Base-by-base conservation (phyloP, 2,113 vertebrate genomes). In the Rissa tridactyla region DNA sequence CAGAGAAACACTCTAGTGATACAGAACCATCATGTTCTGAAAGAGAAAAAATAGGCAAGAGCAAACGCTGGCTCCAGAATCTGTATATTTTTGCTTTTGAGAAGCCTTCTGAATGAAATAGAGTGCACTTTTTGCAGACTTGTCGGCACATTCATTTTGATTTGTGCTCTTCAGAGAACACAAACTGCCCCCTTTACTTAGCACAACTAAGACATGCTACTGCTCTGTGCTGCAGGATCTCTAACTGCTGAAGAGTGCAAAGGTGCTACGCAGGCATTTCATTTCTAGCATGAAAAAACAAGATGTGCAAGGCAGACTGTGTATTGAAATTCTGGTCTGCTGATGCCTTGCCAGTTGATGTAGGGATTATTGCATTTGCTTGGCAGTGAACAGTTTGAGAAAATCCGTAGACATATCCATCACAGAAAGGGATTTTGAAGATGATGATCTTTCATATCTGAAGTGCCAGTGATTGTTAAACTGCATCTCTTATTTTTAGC, bases 401-500 rank as follows among this genome's bases (percentile, higher is more conserved):
- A 81, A 27, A 68, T 73, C 76, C 69, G 16, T 30, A 64, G 72
- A 38, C 66, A 29, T 47, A 81, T 62, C 88, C 76, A 42, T 86
- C 58, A 61, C 25, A 4, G 46, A 70, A 82, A 62, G 42, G 54
- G 76, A 83, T 88, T 83, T 55, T 66, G 46, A 58, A 83, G 86
- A 78, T 84, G 55, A 46, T 86, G 82, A 70, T 81, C 49, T 81
- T 88, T 71, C 65, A 76, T 91, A 66, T 76, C 69, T 65, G 16
- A 60, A 76, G 7, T 64, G 70, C 65, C 91, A 85, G 47, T 38
- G 68, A 44, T 25, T 66, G 55, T 77, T 90, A n/a, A 83, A 82
- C 25, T 81, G 47, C 55, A 36, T 62, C 76, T 90, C 68, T 93
- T 89, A 42, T 38, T 88, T 96, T 88, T 47, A 88, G 32, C 72